Percentiles rank a stretch among this genome's conserved stretches.
Evolutionary conservation across 1,140 invertebrate genomes (phyloP).

Genomic region (Orius insidiosus): DNA sequence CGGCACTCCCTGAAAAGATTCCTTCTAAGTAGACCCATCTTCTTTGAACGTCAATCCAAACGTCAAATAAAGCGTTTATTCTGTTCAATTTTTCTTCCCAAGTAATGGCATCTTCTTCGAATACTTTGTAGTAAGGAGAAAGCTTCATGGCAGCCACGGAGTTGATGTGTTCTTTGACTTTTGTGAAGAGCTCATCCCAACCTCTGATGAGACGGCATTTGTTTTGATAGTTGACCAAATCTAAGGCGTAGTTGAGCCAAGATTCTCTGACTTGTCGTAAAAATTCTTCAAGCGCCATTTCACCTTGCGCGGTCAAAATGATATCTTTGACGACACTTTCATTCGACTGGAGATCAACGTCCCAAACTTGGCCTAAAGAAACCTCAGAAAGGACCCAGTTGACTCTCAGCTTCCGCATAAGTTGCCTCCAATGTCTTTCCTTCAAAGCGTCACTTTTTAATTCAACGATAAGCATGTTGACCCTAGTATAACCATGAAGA

Average conservation of each 20-base stretch:
- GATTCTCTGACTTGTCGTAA: slow-evolving; percentile 95
- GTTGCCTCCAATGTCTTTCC: slow-evolving; percentile 96
- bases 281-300: slow-evolving; percentile 99
- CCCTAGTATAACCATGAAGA: slow-evolving; percentile 90
- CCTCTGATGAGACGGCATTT: slow-evolving; percentile 95
- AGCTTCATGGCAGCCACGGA: slow-evolving; percentile 98
- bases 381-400: slow-evolving; percentile 92
- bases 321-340: slow-evolving; percentile 90
- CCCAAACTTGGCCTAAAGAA: slow-evolving; percentile 96
- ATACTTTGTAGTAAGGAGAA: slow-evolving; percentile 98
- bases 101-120: slow-evolving; percentile 95
- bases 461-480: slow-evolving; percentile 94
- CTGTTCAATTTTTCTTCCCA: slow-evolving; percentile 99
- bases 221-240: slow-evolving; percentile 96
- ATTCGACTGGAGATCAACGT: slow-evolving; percentile 88
- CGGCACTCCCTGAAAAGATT: slow-evolving; percentile 94
- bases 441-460: slow-evolving; percentile 98
- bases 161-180: slow-evolving; percentile 98
- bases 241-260: slow-evolving; percentile 96
- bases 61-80: slow-evolving; percentile 95
- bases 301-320: slow-evolving; percentile 93
- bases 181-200: slow-evolving; percentile 99
- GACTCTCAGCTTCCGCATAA: slow-evolving; percentile 85
- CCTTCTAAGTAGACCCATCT: slow-evolving; percentile 99
- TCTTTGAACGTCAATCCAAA: slow-evolving; percentile 99